Percentiles rank a stretch among this genome's conserved stretches.
phyloP scores from a whole-genome alignment of 2,113 vertebrate species.

The Neotragus pygmaeus region DNA sequence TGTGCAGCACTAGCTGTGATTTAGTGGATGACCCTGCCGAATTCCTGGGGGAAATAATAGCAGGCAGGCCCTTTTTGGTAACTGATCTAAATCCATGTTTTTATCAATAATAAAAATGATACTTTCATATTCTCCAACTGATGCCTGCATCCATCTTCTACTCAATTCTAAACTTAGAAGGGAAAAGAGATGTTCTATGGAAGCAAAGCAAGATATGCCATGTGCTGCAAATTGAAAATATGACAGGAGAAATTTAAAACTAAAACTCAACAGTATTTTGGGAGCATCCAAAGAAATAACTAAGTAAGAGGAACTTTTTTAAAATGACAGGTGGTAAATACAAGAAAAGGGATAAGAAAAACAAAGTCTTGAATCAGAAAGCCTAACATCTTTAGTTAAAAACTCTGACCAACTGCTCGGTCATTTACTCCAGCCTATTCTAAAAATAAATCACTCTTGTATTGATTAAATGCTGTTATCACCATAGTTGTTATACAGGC shows the following conservation, averaged over 20 bases:
- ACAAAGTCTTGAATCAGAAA: background rate
- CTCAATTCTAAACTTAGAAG: background rate
- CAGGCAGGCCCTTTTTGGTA: background rate
- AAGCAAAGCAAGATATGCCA: background rate
- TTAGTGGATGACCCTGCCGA: background rate
- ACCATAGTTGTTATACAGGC: background rate
- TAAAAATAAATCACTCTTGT: conserved; percentile 28
- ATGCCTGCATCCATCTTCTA: background rate
- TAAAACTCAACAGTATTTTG: background rate
- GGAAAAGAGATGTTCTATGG: background rate
- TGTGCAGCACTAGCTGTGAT: background rate
- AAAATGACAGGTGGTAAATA: background rate
- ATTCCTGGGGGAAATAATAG: background rate
- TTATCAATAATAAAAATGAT: background rate
- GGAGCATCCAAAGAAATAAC: background rate
- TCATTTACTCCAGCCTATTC: background rate
- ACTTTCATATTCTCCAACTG: background rate
- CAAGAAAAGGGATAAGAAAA: background rate
- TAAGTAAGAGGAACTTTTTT: background rate
- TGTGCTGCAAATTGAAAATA: background rate
- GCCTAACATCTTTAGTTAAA: background rate
- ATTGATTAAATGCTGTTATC: background rate
- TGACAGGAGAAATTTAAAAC: background rate
- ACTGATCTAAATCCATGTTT: background rate
- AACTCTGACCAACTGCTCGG: background rate